Base-by-base conservation (phyloP, 35 echinoderm and acorn worm genomes). In the Patiria miniata region DNA sequence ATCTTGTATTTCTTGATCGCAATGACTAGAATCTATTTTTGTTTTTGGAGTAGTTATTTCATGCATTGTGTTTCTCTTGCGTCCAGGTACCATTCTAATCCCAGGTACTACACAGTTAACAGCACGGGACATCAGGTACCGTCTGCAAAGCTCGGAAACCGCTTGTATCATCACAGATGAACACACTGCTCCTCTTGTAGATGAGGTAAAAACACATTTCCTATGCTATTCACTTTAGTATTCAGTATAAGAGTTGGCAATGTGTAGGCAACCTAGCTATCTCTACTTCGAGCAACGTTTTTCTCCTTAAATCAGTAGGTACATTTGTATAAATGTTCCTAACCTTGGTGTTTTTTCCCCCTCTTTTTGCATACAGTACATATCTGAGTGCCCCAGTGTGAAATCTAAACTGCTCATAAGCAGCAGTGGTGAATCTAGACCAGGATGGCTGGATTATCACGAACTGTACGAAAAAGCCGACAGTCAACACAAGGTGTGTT, bases 121-220 rank as follows among this genome's bases (percentile, higher is more conserved):
- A 36, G 36, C 51, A 0, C 61, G 82, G 52, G 96, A 99, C 51
- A 99, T 99, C 39, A 86, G 86, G 57, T 82, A 89, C 19, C 83
- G 96, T 83, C 77, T 99, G 2, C 55, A 86, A 50, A 77, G 80
- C 18, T 91, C 92, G 9, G 76, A 90, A 47, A 77, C 96, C 5
- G 82, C 86, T 39, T 94, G 93, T 65, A 94, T 99, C 17, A 73
- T 99, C 14, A 88, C 92, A 29, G 90, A 94, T 90, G 89, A 94
- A 12, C 51, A 78, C 30, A 79, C 89, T 2, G 89, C 96, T 39
- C 79, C 81, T 1, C 32, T 52, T 51, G 93, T 99, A 21, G 96
- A 99, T 77, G 32, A 94, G 86, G 96, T 94, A 65, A 60, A 81
- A 52, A 21, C n/a, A n/a, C n/a, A n/a, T n/a, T n/a, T n/a, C n/a